Conservation (phyloP, 2,113 vertebrate genomes). For the Progne subis region DNA sequence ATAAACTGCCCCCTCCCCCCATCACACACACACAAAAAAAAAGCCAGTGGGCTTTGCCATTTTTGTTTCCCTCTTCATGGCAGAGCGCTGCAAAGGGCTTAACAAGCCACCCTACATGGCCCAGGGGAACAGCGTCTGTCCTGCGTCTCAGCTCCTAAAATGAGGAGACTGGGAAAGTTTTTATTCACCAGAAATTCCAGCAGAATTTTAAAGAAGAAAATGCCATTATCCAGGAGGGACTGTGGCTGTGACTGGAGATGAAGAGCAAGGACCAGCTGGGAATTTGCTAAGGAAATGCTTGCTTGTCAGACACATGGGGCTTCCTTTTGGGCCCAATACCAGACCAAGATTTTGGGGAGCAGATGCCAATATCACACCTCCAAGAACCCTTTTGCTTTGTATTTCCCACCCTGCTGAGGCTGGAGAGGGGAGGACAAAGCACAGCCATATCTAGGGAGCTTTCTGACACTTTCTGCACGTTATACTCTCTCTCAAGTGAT, state of each 20-base stretch:
- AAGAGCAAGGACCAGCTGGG: not conserved
- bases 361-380: not conserved
- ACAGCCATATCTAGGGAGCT: not conserved
- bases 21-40: too few species aligned
- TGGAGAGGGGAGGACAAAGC: not conserved
- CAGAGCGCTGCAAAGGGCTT: not conserved
- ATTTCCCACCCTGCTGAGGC: not conserved
- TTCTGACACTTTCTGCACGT: not conserved
- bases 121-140: rapidly evolving
- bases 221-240: not conserved
- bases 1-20: not conserved
- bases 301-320: rapidly evolving
- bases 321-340: not conserved
- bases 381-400: not conserved
- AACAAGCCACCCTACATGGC: rapidly evolving
- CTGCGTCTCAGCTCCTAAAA: not conserved
- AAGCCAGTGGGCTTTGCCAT: rapidly evolving
- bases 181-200: not conserved
- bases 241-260: rapidly evolving
- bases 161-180: not conserved
- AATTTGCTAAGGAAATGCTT: not conserved
- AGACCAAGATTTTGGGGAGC: not conserved
- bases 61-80: not conserved
- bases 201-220: not conserved
- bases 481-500: not conserved